These are phyloP conservation scores for Molothrus aeneus DNA, from an alignment of 2,797 vertebrate species.

Conservation along the genomic window DNA sequence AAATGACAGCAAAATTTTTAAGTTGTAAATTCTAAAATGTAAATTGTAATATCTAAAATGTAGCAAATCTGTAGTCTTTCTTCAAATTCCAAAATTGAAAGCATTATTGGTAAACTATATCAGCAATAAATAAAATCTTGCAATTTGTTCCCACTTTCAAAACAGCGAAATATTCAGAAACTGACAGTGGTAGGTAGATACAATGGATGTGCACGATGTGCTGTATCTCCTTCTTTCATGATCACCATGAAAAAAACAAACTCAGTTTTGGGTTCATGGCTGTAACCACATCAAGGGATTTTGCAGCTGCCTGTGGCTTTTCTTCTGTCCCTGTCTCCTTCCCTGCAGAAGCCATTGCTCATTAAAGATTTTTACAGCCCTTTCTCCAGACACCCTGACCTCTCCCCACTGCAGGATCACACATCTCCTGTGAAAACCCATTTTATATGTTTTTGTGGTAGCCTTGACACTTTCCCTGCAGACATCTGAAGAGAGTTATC, in stretches of 20 bases:
- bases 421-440: neutral
- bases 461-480: neutral
- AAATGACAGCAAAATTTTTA: neutral
- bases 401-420: neutral
- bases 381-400: neutral
- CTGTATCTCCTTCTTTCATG: neutral
- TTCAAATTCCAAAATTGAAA: neutral
- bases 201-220: neutral
- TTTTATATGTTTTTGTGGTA: neutral
- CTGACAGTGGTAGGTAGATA: neutral
- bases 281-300: neutral
- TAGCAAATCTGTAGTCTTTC: neutral
- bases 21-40: neutral
- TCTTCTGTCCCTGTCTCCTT: neutral
- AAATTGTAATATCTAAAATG: neutral
- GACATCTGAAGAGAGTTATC: neutral
- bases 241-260: neutral
- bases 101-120: neutral
- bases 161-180: neutral
- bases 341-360: neutral
- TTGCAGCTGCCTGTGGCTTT: neutral
- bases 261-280: neutral
- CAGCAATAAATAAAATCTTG: neutral
- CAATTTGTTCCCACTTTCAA: neutral
- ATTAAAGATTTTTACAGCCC: neutral